A percentile compares a stretch with the other conserved stretches of the same genome.
phyloP scores from a whole-genome alignment of 2,888 invertebrate species.

The Apotomis betuletana region DNA sequence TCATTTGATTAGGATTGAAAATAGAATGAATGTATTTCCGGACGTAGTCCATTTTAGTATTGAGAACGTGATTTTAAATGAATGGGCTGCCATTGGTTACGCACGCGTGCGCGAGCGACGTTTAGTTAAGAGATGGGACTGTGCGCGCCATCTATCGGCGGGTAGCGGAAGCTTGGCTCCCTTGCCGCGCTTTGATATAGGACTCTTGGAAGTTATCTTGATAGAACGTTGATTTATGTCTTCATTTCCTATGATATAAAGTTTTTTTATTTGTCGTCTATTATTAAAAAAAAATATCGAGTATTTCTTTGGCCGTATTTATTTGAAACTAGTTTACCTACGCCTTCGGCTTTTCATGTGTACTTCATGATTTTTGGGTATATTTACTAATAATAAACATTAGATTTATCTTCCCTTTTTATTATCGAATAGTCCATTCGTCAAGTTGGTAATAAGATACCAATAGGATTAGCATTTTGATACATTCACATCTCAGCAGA shows the following conservation, averaged over 20 bases:
- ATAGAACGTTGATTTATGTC: background rate
- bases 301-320: background rate
- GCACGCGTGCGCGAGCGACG: constrained; percentile 55
- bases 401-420: too few species aligned
- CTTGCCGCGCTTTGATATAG: constrained; percentile 10
- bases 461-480: too few species aligned
- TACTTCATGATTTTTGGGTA: too few species aligned
- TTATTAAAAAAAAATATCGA: background rate
- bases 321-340: too few species aligned
- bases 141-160: constrained; percentile 49
- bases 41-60: constrained; percentile 7
- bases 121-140: constrained; percentile 31
- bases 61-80: constrained; percentile 46
- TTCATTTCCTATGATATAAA: background rate
- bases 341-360: too few species aligned
- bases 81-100: constrained; percentile 57
- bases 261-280: background rate
- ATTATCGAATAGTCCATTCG: too few species aligned
- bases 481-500: too few species aligned
- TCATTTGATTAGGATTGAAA: background rate
- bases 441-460: too few species aligned
- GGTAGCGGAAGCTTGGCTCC: constrained; percentile 29
- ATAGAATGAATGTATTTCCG: background rate
- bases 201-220: constrained; percentile 10
- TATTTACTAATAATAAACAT: too few species aligned